A percentile compares a stretch with the other conserved stretches of the same genome.
These are phyloP conservation scores for Atrina japonica DNA, from an alignment of 2,888 invertebrate species.

Conservation along the genomic window DNA sequence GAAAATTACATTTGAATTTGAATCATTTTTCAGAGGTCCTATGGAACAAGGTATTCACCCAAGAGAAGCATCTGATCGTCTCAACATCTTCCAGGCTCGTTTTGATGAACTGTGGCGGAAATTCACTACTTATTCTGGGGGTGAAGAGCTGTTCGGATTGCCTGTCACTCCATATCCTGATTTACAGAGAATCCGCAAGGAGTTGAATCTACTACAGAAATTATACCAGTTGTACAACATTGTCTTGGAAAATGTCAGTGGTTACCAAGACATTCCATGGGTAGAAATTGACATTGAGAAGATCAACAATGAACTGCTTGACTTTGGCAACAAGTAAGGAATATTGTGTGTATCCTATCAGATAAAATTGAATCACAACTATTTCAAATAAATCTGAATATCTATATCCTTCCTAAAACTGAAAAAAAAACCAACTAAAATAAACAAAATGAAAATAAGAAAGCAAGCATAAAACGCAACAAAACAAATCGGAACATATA, in stretches of 20 bases:
- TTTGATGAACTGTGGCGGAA: constrained; percentile 98
- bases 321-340: constrained; percentile 93
- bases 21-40: constrained; percentile 88
- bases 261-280: constrained; percentile 98
- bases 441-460: too few relatives aligned
- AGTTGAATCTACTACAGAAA: constrained; percentile 96
- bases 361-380: too few relatives aligned
- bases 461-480: too few relatives aligned
- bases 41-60: constrained; percentile 96
- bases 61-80: constrained; percentile 94
- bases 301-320: constrained; percentile 97
- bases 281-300: constrained; percentile 97
- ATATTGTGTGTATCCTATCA: neutral
- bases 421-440: too few relatives aligned
- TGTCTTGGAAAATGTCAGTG: constrained; percentile 96
- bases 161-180: constrained; percentile 96
- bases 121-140: constrained; percentile 95
- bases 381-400: too few relatives aligned
- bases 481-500: too few relatives aligned
- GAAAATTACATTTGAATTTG: too few relatives aligned
- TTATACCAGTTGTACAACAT: constrained; percentile 97
- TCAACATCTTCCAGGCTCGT: constrained; percentile 88
- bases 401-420: too few relatives aligned
- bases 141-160: constrained; percentile 96
- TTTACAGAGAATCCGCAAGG: constrained; percentile 94